These are phyloP conservation scores for Aphelocoma californica DNA, from an alignment of 2,797 vertebrate species.

Conservation along the genomic window DNA sequence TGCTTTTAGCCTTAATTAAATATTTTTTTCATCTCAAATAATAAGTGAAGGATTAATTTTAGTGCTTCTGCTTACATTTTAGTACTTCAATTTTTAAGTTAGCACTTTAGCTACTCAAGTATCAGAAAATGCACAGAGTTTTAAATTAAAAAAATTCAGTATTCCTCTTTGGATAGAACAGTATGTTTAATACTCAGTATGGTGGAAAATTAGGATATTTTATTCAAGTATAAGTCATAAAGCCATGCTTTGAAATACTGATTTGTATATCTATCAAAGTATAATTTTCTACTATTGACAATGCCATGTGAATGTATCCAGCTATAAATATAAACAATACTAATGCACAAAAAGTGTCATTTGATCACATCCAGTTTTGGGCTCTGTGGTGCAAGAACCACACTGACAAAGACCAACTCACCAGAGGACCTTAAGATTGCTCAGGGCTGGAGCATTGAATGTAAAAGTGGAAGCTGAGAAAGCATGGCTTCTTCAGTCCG, in stretches of 20 bases:
- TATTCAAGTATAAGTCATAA: background rate
- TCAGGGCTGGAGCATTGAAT: background rate
- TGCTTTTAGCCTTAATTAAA: background rate
- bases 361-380: background rate
- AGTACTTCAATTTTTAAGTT: background rate
- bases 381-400: background rate
- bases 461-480: background rate
- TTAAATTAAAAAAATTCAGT: background rate
- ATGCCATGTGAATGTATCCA: background rate
- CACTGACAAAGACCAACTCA: background rate
- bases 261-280: background rate
- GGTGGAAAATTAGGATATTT: background rate
- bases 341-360: accelerated
- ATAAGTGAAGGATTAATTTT: background rate
- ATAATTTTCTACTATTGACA: background rate
- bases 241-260: background rate
- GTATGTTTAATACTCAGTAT: background rate
- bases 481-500: background rate
- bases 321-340: background rate
- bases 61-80: background rate
- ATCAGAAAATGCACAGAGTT: background rate
- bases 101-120: background rate
- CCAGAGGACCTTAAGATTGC: background rate
- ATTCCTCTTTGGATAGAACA: background rate
- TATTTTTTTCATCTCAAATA: background rate